Evolutionary conservation across 2,888 invertebrate species (phyloP), one percentile per base, ranked within the genome.

Genomic region (Scrobipalpa atriplicella): DNA sequence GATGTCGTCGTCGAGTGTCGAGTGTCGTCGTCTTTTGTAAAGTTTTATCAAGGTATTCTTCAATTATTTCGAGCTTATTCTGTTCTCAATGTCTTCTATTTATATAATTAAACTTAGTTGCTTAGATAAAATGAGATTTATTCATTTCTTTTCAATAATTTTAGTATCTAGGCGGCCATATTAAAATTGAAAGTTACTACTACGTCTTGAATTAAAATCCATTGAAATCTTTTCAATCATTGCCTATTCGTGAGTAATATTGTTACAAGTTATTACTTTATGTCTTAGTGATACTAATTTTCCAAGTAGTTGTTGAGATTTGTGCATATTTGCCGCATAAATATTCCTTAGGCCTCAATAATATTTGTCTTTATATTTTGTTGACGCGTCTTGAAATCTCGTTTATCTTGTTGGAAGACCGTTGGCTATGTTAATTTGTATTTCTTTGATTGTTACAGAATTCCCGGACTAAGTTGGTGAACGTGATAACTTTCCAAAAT

Each of bases 21-120:
- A 89, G 89, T 88, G 87, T 89, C 90, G 85, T 85, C 89, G 87
- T 89, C 89, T 92, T 91, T 91, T 90, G 77, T 90, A 91, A 90
- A 90, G 88, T 86, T 90, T 87, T 89, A 89, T 86, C 87, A 86
- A 91, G 92, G 92, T 92, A 88, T 81, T 82, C 47, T 67, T 71
- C 71, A 69, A 71, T 70, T 75, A 69, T 73, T 75, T 70, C 65
- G 10, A 60, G 62, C 16, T 54, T 43, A 56, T 63, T 36, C 5
- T 29, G 29, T 56, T 56, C n/a, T 29, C 29, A 13, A n/a, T 29
- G 6, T n/a, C n/a, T 7, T 29, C 29, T 29, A 19, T 36, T 56
- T 29, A 29, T 56, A 21, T 56, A 56, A 29, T 56, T 10, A n/a
- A 11, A 21, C 36, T 56, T 29, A 19, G n/a, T 29, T 29, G 7